Percentiles rank a stretch among this genome's conserved stretches.
Conservation (phyloP, 1,140 invertebrate species). For the Hyles euphorbiae region DNA sequence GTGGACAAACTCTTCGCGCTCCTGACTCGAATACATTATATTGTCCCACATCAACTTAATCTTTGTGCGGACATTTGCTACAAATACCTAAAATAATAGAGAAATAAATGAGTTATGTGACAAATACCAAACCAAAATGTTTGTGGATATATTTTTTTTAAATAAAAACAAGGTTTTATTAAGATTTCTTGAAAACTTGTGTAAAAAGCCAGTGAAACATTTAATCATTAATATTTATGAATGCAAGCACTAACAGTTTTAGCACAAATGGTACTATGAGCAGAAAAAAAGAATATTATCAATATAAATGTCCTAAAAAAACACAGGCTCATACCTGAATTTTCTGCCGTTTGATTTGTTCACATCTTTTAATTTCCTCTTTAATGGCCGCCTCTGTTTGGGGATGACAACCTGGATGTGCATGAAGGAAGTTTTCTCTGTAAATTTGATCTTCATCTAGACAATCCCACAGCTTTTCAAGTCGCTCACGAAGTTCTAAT, state of each 20-base stretch:
- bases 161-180: not conserved
- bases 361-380: slow-evolving; percentile 60
- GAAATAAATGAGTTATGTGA: too few species aligned
- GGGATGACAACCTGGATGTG: slow-evolving; percentile 56
- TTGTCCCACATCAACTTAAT: slow-evolving; percentile 83
- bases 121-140: too few species aligned
- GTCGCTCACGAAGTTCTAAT: slow-evolving; percentile 70
- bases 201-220: not conserved
- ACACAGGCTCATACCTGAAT: slow-evolving; percentile 40
- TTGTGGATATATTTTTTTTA: too few species aligned
- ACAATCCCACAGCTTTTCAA: slow-evolving; percentile 79
- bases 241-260: not conserved
- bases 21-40: slow-evolving; percentile 78
- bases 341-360: slow-evolving; percentile 62
- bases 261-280: too few species aligned
- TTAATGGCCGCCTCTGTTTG: slow-evolving; percentile 56
- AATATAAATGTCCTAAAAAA: too few species aligned
- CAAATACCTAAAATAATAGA: slow-evolving; percentile 72
- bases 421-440: slow-evolving; percentile 57
- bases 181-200: not conserved
- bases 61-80: slow-evolving; percentile 81
- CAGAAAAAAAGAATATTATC: too few species aligned
- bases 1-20: slow-evolving; percentile 79
- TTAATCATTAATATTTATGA: not conserved
- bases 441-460: slow-evolving; percentile 77